Conservation (phyloP, 92 coral and sea anemone genomes). For the Blastomussa wellsi region DNA sequence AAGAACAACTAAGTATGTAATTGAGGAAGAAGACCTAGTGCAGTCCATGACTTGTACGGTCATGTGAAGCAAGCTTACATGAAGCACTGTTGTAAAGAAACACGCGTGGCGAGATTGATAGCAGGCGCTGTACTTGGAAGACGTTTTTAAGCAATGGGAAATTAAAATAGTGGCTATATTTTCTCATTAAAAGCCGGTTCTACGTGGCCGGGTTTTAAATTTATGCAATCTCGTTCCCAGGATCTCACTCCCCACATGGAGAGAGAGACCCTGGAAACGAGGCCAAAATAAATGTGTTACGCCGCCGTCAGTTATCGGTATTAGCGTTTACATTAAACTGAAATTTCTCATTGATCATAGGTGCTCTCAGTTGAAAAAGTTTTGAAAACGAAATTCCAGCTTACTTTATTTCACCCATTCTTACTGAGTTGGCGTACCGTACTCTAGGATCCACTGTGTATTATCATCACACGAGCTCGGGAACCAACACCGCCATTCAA, state of each 20-base stretch:
- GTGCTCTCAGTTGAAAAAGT: too few relatives aligned
- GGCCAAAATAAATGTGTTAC: too few relatives aligned
- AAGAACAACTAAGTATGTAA: slow-evolving; percentile 34
- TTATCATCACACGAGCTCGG: not conserved
- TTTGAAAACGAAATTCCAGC: too few relatives aligned
- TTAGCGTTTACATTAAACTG: too few relatives aligned
- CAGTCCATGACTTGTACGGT: slow-evolving; percentile 27
- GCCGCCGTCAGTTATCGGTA: too few relatives aligned
- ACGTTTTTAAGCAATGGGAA: not conserved
- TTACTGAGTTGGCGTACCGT: too few relatives aligned
- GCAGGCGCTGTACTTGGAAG: not conserved
- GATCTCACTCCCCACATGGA: too few relatives aligned
- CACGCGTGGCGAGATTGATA: not conserved
- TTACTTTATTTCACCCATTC: not conserved
- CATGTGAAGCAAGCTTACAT: slow-evolving; percentile 33
- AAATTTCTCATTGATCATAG: too few relatives aligned
- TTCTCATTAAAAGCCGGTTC: not conserved
- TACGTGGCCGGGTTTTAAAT: not conserved
- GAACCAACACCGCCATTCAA: too few relatives aligned
- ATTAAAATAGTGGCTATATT: not conserved
- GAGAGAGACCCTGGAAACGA: too few relatives aligned
- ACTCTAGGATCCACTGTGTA: not conserved
- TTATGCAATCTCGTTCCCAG: too few relatives aligned
- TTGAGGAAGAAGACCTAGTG: slow-evolving; percentile 29
- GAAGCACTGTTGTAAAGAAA: not conserved